Conservation (phyloP, 2,888 invertebrate genomes). For the Caradrina clavipalpis region DNA sequence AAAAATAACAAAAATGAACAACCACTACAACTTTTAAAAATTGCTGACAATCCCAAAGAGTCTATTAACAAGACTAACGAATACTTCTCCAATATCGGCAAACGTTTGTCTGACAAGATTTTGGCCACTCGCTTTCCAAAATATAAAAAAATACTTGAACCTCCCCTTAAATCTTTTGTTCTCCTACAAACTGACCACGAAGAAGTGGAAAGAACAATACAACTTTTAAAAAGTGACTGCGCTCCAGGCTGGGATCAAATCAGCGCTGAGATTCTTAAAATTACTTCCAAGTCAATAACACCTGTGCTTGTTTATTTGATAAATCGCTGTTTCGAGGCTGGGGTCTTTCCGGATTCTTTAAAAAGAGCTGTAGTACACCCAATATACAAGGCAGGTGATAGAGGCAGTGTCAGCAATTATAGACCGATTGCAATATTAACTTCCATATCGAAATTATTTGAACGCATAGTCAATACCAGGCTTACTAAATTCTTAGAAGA, state of each 20-base stretch:
- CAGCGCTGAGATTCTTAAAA: not conserved
- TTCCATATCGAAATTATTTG: too few relatives aligned
- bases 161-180: not conserved
- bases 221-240: not conserved
- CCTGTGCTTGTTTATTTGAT: conserved; percentile 2
- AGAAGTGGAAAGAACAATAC: not conserved
- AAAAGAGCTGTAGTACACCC: conserved; percentile 1
- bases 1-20: too few relatives aligned
- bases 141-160: not conserved
- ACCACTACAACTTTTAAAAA: too few relatives aligned
- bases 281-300: not conserved
- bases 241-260: not conserved
- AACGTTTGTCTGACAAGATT: not conserved
- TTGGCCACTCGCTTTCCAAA: not conserved
- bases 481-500: too few relatives aligned
- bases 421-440: too few relatives aligned
- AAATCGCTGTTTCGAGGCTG: conserved; percentile 5
- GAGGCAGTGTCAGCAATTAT: too few relatives aligned
- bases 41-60: too few relatives aligned
- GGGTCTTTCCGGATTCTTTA: not conserved
- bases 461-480: too few relatives aligned
- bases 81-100: too few relatives aligned
- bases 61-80: too few relatives aligned
- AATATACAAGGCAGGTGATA: too few relatives aligned
- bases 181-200: not conserved